phyloP scores from a whole-genome alignment of 1,140 invertebrate species.

The Platyura marginata region DNA sequence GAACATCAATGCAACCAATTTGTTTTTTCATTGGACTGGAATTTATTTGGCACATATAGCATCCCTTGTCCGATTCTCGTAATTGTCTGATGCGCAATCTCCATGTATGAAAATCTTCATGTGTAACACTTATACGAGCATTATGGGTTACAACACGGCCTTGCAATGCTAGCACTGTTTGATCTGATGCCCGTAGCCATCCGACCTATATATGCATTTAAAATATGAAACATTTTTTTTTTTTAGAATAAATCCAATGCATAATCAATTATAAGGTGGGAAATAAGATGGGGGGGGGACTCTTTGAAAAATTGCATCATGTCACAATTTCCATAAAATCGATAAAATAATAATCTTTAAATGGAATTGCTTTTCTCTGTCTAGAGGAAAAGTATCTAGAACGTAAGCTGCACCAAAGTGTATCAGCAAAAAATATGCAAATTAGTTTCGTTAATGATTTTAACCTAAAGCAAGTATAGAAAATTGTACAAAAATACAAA shows the following conservation, averaged over 20 bases:
- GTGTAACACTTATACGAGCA: slow-evolving; percentile 55
- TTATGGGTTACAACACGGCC: slow-evolving; percentile 78
- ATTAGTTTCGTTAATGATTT: no score
- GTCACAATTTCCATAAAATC: not conserved
- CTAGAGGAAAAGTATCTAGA: not conserved
- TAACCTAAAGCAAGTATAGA: no score
- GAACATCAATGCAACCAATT: slow-evolving; percentile 72
- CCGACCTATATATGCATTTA: slow-evolving; percentile 43
- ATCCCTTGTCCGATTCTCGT: slow-evolving; percentile 51
- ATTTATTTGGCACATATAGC: slow-evolving; percentile 80
- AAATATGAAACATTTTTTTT: not conserved
- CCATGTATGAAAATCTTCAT: slow-evolving; percentile 57
- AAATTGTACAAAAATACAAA: no score
- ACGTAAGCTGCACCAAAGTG: no score
- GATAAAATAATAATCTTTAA: no score
- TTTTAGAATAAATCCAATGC: not conserved
- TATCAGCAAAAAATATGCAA: no score
- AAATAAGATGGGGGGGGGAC: not conserved
- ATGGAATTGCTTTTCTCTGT: not conserved
- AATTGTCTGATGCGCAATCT: slow-evolving; percentile 55
- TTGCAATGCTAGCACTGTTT: slow-evolving; percentile 71
- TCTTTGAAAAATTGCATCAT: not conserved
- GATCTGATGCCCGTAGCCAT: slow-evolving; percentile 78
- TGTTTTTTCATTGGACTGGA: slow-evolving; percentile 75
- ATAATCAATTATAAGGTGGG: not conserved